A percentile compares a stretch with the other conserved stretches of the same genome.
Conservation (phyloP, 2,113 vertebrate genomes). For the Pedetes capensis region DNA sequence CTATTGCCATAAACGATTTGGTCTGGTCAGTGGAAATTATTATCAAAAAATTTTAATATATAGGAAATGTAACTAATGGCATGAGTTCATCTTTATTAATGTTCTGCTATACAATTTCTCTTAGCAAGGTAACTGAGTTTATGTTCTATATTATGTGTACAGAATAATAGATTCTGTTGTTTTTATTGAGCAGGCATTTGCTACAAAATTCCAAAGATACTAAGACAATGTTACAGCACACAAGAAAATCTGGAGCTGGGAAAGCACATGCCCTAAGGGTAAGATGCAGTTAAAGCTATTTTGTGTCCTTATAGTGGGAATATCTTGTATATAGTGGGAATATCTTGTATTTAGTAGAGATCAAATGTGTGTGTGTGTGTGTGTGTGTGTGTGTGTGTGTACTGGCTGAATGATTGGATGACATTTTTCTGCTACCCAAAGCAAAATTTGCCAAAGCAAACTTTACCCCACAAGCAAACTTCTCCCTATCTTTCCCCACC, state of each 20-base stretch:
- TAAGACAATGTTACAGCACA: neutral
- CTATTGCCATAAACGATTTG: neutral
- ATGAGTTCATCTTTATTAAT: neutral
- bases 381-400: neutral
- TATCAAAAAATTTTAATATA: neutral
- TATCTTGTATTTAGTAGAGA: neutral
- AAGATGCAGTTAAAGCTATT: neutral
- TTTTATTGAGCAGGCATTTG: neutral
- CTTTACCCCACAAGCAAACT: neutral
- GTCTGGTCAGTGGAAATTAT: neutral
- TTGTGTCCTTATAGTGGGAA: neutral
- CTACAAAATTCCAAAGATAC: conserved; percentile 11
- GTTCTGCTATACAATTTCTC: neutral
- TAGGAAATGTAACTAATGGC: neutral
- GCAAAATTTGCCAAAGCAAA: conserved; percentile 1
- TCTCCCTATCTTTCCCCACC: neutral
- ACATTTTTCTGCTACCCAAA: neutral
- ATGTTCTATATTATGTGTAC: neutral
- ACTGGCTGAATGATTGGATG: neutral
- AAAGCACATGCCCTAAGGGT: neutral
- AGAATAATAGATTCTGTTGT: neutral
- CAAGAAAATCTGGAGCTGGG: neutral
- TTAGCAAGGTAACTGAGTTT: neutral
- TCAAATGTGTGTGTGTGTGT: neutral
- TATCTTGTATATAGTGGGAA: neutral